phyloP scores from a whole-genome alignment of 1,140 invertebrate genomes.

The Brachionus angularis region DNA sequence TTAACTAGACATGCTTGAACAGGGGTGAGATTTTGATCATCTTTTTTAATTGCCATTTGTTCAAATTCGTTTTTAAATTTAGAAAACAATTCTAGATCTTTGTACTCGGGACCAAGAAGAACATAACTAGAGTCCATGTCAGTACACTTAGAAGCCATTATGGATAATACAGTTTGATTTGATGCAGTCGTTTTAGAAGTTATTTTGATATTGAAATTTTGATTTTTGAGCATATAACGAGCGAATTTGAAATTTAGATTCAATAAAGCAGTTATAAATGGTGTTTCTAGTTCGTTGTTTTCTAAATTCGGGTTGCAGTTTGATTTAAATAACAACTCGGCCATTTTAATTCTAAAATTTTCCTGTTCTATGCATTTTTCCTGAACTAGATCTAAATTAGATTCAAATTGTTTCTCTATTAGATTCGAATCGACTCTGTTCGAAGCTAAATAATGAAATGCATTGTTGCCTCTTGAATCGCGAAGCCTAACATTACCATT shows the following conservation, averaged over 20 bases:
- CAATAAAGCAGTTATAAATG: constrained; percentile 53
- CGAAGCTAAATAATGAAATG: constrained; percentile 52
- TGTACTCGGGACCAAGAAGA: neutral
- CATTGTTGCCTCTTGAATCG: constrained; percentile 58
- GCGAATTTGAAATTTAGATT: constrained; percentile 5
- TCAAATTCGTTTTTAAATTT: constrained; percentile 10
- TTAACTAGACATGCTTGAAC: neutral
- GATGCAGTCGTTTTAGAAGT: no score
- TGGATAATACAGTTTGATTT: neutral
- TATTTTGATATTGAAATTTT: neutral
- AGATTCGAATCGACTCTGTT: constrained; percentile 38
- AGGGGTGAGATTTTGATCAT: constrained; percentile 4
- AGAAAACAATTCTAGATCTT: neutral
- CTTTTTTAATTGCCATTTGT: constrained; percentile 17
- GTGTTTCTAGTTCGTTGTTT: constrained; percentile 53
- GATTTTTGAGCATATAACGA: neutral
- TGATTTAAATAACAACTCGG: constrained; percentile 53
- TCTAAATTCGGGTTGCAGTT: constrained; percentile 53
- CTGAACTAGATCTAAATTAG: no score
- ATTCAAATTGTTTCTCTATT: no score
- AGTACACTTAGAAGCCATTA: constrained; percentile 5
- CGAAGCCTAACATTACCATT: constrained; percentile 54
- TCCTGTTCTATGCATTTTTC: constrained; percentile 46
- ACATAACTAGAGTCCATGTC: constrained; percentile 22
- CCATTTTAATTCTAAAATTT: constrained; percentile 54